A percentile compares a stretch with the other conserved stretches of the same genome.
phyloP scores from a whole-genome alignment of 2,888 invertebrate species.

The Kuschelorhynchus macadamiae region DNA sequence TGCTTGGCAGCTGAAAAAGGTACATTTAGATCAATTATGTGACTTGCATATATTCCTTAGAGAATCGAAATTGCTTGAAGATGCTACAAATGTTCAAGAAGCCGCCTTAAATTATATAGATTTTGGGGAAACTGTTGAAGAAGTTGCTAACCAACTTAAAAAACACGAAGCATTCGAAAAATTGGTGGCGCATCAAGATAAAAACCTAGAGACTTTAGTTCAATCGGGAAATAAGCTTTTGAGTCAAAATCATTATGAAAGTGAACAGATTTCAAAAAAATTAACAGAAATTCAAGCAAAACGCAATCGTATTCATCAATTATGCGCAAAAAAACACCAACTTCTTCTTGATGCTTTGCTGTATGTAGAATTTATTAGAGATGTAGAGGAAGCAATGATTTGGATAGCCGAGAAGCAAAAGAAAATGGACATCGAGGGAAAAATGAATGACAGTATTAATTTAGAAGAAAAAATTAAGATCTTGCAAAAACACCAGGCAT shows the following conservation, averaged over 20 bases:
- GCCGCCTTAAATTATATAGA: constrained; percentile 79
- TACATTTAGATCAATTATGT: constrained; percentile 90
- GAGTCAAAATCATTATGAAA: constrained; percentile 92
- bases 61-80: constrained; percentile 93
- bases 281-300: constrained; percentile 82
- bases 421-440: constrained; percentile 85
- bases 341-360: constrained; percentile 84
- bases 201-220: constrained; percentile 85
- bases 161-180: constrained; percentile 97
- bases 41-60: constrained; percentile 95
- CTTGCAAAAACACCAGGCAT: constrained; percentile 94
- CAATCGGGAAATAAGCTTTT: constrained; percentile 90
- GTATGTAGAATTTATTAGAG: constrained; percentile 92
- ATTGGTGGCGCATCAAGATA: constrained; percentile 88
- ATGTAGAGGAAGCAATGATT: constrained; percentile 89
- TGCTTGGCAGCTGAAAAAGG: constrained; percentile 91
- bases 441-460: constrained; percentile 79
- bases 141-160: constrained; percentile 90
- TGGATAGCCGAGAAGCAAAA: constrained; percentile 95
- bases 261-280: constrained; percentile 82
- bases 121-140: constrained; percentile 86
- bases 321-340: constrained; percentile 77
- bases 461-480: constrained; percentile 97
- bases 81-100: constrained; percentile 90
- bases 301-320: constrained; percentile 77